Conservation (phyloP, 2,797 vertebrate species). For the Hyperoplus lanceolatus region DNA sequence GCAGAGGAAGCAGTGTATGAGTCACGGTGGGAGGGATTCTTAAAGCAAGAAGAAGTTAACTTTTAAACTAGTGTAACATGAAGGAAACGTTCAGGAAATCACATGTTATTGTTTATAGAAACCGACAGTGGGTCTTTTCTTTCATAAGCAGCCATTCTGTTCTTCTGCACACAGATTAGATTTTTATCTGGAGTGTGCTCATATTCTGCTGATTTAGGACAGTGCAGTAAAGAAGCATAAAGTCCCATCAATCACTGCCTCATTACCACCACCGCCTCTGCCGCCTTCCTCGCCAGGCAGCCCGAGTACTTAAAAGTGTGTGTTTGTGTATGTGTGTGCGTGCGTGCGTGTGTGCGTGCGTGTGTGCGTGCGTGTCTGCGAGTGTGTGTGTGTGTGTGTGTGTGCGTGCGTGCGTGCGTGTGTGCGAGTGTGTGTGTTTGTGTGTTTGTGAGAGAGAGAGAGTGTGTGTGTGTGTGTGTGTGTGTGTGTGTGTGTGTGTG, state of each 20-base stretch:
- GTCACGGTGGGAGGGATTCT: slow-evolving; percentile 20
- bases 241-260: slow-evolving; percentile 76
- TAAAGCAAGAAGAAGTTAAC: slow-evolving; percentile 4
- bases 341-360: slow-evolving; percentile 32
- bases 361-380: not conserved
- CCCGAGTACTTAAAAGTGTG: slow-evolving; percentile 26
- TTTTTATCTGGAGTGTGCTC: slow-evolving; percentile 45
- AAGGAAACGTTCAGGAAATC: slow-evolving; percentile 15
- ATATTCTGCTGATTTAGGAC: slow-evolving; percentile 48
- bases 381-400: slow-evolving; percentile 33
- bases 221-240: slow-evolving; percentile 49
- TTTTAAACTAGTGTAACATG: slow-evolving; percentile 11
- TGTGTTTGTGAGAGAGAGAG: too few relatives aligned
- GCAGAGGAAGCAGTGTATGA: slow-evolving; percentile 15
- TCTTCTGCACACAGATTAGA: slow-evolving; percentile 28
- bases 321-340: slow-evolving; percentile 31
- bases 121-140: slow-evolving; percentile 6
- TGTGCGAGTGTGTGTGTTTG: slow-evolving; percentile 15
- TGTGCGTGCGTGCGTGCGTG: slow-evolving; percentile 30
- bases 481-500: slow-evolving; percentile 30
- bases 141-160: slow-evolving; percentile 11
- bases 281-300: slow-evolving; percentile 48
- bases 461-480: slow-evolving; percentile 32
- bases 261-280: slow-evolving; percentile 64
- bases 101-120: slow-evolving; percentile 22